These are phyloP conservation scores for Epistrophe grossulariae DNA, from an alignment of 2,888 invertebrate genomes.

Conservation along the genomic window DNA sequence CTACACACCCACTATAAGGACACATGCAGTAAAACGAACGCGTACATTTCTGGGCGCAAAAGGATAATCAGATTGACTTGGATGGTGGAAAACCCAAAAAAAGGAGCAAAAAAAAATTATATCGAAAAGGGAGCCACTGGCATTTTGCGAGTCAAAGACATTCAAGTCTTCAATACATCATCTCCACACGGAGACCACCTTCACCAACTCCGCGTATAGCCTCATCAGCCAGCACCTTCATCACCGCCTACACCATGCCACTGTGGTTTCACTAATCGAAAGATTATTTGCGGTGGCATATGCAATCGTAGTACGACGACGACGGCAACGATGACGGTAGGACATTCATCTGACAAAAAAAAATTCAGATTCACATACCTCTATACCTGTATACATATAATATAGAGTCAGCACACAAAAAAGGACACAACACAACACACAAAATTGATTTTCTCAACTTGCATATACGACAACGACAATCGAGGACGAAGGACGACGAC, in stretches of 20 bases:
- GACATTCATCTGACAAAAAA: conserved; percentile 44
- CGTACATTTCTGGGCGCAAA: conserved; percentile 59
- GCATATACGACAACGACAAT: conserved; percentile 41
- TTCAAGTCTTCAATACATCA: conserved; percentile 65
- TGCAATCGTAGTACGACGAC: conserved; percentile 64
- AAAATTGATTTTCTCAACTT: conserved; percentile 71
- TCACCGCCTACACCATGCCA: conserved; percentile 25
- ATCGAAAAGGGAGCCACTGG: conserved; percentile 53
- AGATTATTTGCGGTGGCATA: conserved; percentile 75
- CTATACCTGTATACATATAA: background rate
- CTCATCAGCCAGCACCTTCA: background rate
- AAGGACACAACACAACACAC: conserved; percentile 40
- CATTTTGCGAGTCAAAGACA: conserved; percentile 71
- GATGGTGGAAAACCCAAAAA: conserved; percentile 59
- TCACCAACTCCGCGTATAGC: background rate
- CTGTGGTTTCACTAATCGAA: conserved; percentile 68
- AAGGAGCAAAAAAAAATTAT: conserved; percentile 11
- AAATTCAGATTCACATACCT: conserved; percentile 17
- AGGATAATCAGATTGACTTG: conserved; percentile 73
- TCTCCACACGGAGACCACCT: conserved; percentile 44
- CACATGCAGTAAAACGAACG: conserved; percentile 35
- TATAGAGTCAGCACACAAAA: background rate
- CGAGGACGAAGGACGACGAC: conserved; percentile 35
- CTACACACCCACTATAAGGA: conserved; percentile 26
- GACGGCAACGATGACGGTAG: conserved; percentile 2